Evolutionary conservation across 2,888 invertebrate genomes (phyloP), one percentile per base, ranked within the genome.

Genomic region (Pherbina coryleti): DNA sequence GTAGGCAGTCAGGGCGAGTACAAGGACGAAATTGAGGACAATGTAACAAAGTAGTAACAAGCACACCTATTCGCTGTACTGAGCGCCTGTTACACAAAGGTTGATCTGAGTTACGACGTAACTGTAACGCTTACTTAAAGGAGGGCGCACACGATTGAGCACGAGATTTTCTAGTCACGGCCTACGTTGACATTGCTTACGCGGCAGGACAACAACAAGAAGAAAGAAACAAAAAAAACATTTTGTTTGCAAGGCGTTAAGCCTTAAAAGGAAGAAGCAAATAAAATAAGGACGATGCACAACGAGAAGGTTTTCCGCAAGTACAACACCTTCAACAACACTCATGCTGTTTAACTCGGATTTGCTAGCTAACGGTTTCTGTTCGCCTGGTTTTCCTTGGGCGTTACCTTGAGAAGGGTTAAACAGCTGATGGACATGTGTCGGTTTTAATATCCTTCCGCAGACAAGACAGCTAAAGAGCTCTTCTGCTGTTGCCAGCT

Each of bases 341-440:
- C 64, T 17, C 9, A 25, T 5, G 31, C 62, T 19, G 37, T 53
- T 28, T 51, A 8, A 53, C 51, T 53, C 1, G 5, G 8, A 19
- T 14, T 55, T n/a, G 51, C 17, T 28, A 0, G 5, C 34, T 72
- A 25, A 37, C 3, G 34, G 7, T 0, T 83, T 55, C 85, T 89
- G 88, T 74, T 83, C 80, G 84, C 89, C 89, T 89, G 84, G 82
- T 88, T 80, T 80, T 86, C 88, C 88, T 89, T 89, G 89, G 89
- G 89, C 89, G 89, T 89, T 89, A 89, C 89, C 89, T 89, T 89
- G 88, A 89, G 89, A 89, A 89, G 89, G 89, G 89, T 89, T 89
- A 89, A 88, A 86, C 84, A 84, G 83, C 83, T 88, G 88, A 89
- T 88, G 87, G 89, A 89, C 88, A 88, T 87, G 88, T 89, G 89